Conservation (phyloP, 2,113 vertebrate species). For the Cheilinus undulatus region DNA sequence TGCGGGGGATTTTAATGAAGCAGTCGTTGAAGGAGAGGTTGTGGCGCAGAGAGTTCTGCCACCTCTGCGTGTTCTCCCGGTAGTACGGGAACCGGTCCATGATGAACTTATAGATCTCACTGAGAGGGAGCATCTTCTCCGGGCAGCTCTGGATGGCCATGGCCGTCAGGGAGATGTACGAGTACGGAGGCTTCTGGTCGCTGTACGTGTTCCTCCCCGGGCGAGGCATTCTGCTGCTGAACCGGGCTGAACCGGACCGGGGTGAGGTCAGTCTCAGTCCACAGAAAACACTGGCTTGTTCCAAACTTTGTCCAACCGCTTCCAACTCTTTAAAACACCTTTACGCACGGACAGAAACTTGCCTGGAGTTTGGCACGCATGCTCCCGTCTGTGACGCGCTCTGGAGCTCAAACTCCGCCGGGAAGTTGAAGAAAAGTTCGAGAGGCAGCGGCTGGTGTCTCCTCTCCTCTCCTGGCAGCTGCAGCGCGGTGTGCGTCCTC, state of each 20-base stretch:
- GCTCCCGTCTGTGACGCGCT: background rate
- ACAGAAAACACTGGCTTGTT: background rate
- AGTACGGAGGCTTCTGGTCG: slow-evolving; percentile 97
- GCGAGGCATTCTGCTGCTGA: slow-evolving; percentile 87
- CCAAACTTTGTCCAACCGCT: slow-evolving; percentile 30
- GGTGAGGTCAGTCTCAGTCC: slow-evolving; percentile 2
- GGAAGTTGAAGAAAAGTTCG: slow-evolving; percentile 44
- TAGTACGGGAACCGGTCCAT: slow-evolving; percentile 97
- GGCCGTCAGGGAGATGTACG: slow-evolving; percentile 96
- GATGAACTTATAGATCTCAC: slow-evolving; percentile 98
- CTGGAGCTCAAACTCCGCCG: slow-evolving; percentile 1
- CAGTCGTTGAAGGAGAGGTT: slow-evolving; percentile 98
- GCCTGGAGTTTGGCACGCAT: slow-evolving; percentile 18
- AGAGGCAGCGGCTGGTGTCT: background rate
- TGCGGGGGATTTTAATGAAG: slow-evolving; percentile 95
- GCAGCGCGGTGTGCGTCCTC: slow-evolving; percentile 59
- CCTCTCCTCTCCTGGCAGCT: slow-evolving; percentile 40
- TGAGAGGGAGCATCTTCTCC: slow-evolving; percentile 97
- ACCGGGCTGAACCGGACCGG: slow-evolving; percentile 28
- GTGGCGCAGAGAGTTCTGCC: slow-evolving; percentile 98
- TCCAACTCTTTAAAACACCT: slow-evolving; percentile 22
- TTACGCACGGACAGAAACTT: background rate
- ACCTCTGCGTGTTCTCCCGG: slow-evolving; percentile 94
- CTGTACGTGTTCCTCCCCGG: slow-evolving; percentile 96
- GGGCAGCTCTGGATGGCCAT: slow-evolving; percentile 97